phyloP scores from a whole-genome alignment of 2,888 invertebrate genomes.

The Ctenicera cuprea region DNA sequence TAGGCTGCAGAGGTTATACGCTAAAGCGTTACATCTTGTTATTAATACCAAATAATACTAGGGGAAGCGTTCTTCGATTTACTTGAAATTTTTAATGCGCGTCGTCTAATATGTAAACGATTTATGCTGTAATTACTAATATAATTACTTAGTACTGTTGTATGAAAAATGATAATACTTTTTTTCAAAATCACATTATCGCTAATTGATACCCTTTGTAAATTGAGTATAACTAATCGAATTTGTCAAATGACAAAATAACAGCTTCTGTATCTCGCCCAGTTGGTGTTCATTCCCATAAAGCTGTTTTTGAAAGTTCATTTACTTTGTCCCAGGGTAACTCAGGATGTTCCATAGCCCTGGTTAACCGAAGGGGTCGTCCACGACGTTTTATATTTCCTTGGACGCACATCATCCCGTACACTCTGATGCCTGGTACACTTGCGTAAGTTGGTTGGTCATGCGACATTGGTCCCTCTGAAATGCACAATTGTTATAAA shows the following conservation, averaged over 20 bases:
- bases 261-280: background rate
- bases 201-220: background rate
- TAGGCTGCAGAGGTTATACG: too few relatives aligned
- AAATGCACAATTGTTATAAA: conserved; percentile 48
- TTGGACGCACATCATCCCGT: conserved; percentile 94
- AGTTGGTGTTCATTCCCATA: conserved; percentile 76
- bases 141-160: background rate
- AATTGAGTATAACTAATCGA: background rate
- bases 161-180: background rate
- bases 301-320: conserved; percentile 80
- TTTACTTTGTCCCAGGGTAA: conserved; percentile 88
- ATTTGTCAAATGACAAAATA: background rate
- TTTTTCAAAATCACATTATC: background rate
- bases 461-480: conserved; percentile 96
- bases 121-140: too few relatives aligned
- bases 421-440: conserved; percentile 94
- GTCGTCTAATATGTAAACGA: too few relatives aligned
- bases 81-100: too few relatives aligned
- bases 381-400: conserved; percentile 69
- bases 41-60: too few relatives aligned
- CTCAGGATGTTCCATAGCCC: conserved; percentile 73
- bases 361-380: conserved; percentile 70
- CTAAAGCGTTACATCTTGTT: too few relatives aligned
- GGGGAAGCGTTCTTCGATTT: too few relatives aligned
- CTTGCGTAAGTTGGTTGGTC: conserved; percentile 96